Conservation (phyloP, 2,888 invertebrate genomes). For the Punctoribates punctum region DNA sequence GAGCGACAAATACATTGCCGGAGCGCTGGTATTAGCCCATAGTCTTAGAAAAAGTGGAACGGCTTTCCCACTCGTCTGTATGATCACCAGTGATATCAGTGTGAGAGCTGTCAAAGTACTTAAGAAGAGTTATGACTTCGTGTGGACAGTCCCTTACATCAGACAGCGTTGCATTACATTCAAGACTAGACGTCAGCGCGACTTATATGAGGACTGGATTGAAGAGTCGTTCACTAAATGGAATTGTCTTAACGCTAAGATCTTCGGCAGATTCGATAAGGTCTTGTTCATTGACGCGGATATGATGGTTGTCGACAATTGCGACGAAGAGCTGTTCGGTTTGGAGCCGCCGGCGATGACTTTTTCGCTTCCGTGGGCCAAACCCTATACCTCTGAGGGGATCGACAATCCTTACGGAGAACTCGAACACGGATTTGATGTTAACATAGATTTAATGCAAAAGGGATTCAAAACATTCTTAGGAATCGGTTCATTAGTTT, state of each 20-base stretch:
- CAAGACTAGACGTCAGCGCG: constrained; percentile 3
- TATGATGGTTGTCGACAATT: constrained; percentile 10
- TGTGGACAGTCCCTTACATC: constrained; percentile 15
- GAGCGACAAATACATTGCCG: constrained; percentile 24
- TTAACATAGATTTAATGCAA: background rate
- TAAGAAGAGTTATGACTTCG: background rate
- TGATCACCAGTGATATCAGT: constrained; percentile 23
- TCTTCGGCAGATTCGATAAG: constrained; percentile 13
- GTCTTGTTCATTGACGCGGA: constrained; percentile 29
- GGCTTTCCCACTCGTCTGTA: background rate
- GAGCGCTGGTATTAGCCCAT: constrained; percentile 8
- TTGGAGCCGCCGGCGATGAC: constrained; percentile 31
- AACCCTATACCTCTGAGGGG: background rate
- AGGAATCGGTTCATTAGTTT: constrained; percentile 13
- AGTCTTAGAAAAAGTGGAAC: background rate
- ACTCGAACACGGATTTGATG: constrained; percentile 5
- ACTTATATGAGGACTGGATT: constrained; percentile 19
- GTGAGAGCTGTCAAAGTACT: background rate
- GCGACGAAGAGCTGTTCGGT: constrained; percentile 1
- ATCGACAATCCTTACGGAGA: constrained; percentile 30
- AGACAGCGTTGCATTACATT: background rate
- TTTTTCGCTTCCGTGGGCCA: constrained; percentile 30
- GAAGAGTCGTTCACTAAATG: constrained; percentile 28
- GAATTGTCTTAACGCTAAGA: constrained; percentile 15
- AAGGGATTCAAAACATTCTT: constrained; percentile 14